These are phyloP conservation scores for Alcedo quadribrachys DNA, from an alignment of 2,797 vertebrate species.

Conservation along the genomic window DNA sequence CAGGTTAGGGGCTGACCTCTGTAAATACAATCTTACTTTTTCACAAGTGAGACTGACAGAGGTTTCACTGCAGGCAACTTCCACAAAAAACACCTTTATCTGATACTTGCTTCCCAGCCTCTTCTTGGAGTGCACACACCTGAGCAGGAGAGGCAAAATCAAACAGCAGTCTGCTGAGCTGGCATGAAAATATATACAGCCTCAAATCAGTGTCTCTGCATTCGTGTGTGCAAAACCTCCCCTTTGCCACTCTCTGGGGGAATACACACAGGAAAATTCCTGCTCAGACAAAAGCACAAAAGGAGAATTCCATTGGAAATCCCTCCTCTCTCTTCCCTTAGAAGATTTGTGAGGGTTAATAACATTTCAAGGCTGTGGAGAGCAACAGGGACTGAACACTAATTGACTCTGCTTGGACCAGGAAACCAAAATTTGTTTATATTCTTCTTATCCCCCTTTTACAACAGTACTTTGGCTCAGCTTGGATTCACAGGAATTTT, in stretches of 20 bases:
- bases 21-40: neutral
- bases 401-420: neutral
- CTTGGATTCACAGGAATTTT: slow-evolving; percentile 17
- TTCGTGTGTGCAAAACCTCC: neutral
- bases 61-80: neutral
- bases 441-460: neutral
- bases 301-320: neutral
- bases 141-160: neutral
- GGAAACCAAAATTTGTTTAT: neutral
- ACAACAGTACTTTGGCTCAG: neutral
- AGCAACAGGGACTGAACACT: neutral
- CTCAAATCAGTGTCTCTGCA: neutral
- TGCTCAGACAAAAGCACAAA: neutral
- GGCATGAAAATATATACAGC: neutral
- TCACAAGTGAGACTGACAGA: neutral
- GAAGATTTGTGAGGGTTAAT: neutral
- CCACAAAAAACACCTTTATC: neutral
- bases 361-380: neutral
- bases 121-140: neutral
- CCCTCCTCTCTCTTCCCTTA: neutral
- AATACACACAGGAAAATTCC: neutral
- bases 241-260: neutral
- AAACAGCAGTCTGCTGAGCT: neutral
- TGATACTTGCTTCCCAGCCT: neutral
- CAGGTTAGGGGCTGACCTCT: neutral